Evolutionary conservation across 2,888 invertebrate species (phyloP).

Genomic region (Eurytoma adleriae): DNA sequence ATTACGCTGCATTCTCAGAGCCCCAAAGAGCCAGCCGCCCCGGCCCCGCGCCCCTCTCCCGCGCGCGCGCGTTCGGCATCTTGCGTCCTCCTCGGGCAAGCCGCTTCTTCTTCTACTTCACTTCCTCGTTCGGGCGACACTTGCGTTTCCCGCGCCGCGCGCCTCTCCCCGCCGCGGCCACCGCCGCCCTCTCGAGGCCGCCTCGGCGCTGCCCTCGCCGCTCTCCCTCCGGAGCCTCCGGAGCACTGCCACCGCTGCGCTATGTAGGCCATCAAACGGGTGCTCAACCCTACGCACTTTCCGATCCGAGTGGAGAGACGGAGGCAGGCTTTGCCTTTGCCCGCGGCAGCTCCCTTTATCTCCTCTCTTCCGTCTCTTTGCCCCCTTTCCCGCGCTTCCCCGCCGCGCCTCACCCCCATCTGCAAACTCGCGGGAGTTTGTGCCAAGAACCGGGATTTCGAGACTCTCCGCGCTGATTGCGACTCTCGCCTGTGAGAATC

Average conservation of each 20-base stretch:
- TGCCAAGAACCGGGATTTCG: slow-evolving; percentile 42
- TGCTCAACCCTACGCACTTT: slow-evolving; percentile 71
- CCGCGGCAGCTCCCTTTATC: slow-evolving; percentile 54
- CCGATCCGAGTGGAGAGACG: slow-evolving; percentile 47
- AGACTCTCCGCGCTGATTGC: slow-evolving; percentile 30
- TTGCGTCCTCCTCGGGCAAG: slow-evolving; percentile 20
- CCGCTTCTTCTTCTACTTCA: slow-evolving; percentile 53
- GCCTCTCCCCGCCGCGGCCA: slow-evolving; percentile 60
- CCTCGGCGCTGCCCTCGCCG: slow-evolving; percentile 7
- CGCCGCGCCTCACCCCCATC: not conserved
- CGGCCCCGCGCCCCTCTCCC: slow-evolving; percentile 37
- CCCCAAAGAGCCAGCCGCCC: slow-evolving; percentile 68
- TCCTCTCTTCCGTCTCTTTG: not conserved
- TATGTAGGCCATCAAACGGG: slow-evolving; percentile 72
- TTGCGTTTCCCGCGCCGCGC: slow-evolving; percentile 57
- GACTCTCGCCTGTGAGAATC: slow-evolving; percentile 38
- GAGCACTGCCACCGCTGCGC: slow-evolving; percentile 23
- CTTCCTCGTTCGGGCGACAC: slow-evolving; percentile 56
- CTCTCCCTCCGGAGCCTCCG: slow-evolving; percentile 9
- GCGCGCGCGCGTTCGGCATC: slow-evolving; percentile 55
- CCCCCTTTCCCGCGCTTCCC: not conserved
- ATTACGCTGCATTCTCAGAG: slow-evolving; percentile 76
- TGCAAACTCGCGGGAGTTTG: slow-evolving; percentile 37
- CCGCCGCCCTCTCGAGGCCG: slow-evolving; percentile 50
- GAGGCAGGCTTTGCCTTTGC: slow-evolving; percentile 24